Base-by-base conservation (phyloP, 2,888 invertebrate genomes). In the Eristalis pertinax region DNA sequence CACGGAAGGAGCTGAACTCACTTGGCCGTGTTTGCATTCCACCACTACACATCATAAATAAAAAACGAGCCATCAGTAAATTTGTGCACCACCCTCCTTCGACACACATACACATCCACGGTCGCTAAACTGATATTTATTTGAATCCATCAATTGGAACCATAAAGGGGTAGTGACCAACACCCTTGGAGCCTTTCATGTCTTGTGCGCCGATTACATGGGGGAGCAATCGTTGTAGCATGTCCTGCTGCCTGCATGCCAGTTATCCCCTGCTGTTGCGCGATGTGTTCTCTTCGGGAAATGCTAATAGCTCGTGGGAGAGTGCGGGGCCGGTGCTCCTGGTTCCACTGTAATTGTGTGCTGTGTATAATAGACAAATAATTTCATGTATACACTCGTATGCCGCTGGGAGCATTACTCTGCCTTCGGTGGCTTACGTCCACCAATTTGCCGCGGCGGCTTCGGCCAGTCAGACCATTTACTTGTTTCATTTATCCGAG, bases 281-380 rank as follows among this genome's bases (percentile, higher is more conserved):
- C 81, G 73, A 77, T 78, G 35, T 73, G 68, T 69, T 81, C 63
- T 81, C 63, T 22, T 41, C 41, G 38, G 38, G 70, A 65, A 83
- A 75, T 65, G 68, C 83, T 75, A 83, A 86, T 83, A 79, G 70
- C 67, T 24, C 38, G 68, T 64, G 63, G 72, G 70, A 7, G 7
- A 7, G 32, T 32, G 0, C 5, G 72, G 19, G 41, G 35, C n/a
- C 8, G 13, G 67, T 58, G 58, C 19, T 29, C 72, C 26, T 56
- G 64, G 72, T 73, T 64, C 24, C 62, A 69, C 43, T 60, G 73
- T 78, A 84, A 80, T 72, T 75, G 73, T 77, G 63, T 70, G n/a
- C 69, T 72, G 70, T 82, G 78, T 78, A 86, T 83, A 75, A 85
- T 74, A 64, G 77, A 85, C 82, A 82, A 85, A 85, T 85, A 62